These are phyloP conservation scores for Carassius auratus DNA, from an alignment of 2,113 vertebrate genomes.

Conservation along the genomic window DNA sequence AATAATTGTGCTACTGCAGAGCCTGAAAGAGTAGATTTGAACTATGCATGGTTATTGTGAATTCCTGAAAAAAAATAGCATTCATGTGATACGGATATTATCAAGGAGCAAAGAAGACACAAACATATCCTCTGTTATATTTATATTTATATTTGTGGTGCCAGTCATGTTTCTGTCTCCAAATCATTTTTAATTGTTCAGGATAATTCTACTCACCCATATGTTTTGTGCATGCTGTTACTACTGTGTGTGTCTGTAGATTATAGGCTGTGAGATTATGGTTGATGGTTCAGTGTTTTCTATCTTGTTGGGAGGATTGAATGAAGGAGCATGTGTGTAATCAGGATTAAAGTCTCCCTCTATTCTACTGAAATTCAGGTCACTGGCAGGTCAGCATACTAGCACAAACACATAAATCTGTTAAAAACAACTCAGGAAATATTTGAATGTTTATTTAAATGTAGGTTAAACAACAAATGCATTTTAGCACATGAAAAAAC, in stretches of 20 bases:
- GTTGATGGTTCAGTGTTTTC: neutral
- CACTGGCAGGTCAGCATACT: conserved; percentile 36
- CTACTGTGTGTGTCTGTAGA: neutral
- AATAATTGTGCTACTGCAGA: neutral
- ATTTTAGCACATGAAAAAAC: neutral
- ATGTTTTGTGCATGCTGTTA: neutral
- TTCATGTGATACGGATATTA: neutral
- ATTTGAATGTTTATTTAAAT: neutral
- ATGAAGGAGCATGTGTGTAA: conserved; percentile 30
- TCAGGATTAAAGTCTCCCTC: conserved; percentile 36
- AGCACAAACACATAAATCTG: conserved; percentile 7
- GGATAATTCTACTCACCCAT: neutral
- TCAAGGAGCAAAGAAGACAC: neutral
- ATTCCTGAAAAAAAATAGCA: neutral
- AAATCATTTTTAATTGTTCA: neutral
- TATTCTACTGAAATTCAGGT: conserved; percentile 20
- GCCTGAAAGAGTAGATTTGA: neutral
- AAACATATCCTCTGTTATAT: neutral
- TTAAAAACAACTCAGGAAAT: neutral
- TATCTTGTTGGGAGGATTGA: neutral
- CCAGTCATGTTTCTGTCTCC: neutral
- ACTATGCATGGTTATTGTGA: neutral
- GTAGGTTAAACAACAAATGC: neutral
- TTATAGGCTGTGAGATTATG: neutral
- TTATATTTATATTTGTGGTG: neutral